Evolutionary conservation across 2,888 invertebrate species (phyloP).

Genomic region (Antitype chi): DNA sequence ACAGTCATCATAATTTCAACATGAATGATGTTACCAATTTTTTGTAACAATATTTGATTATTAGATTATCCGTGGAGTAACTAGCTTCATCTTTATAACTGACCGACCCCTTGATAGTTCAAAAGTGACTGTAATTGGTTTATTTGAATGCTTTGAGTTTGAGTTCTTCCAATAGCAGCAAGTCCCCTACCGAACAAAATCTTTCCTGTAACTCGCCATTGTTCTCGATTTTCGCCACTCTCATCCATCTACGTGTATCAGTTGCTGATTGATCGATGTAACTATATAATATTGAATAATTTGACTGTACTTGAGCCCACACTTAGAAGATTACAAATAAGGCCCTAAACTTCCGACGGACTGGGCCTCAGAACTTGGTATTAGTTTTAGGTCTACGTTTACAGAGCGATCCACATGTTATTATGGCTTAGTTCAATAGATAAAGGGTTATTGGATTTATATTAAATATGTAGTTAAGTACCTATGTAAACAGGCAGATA

Average conservation of each 20-base stretch:
- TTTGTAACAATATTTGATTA: too few species aligned
- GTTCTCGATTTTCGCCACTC: neutral
- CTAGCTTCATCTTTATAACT: too few species aligned
- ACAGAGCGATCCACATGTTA: conserved; percentile 22
- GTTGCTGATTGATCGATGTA: conserved; percentile 17
- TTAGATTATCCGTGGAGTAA: too few species aligned
- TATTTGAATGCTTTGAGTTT: too few species aligned
- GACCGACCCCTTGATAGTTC: too few species aligned
- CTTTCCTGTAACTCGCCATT: neutral
- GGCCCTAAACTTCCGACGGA: conserved; percentile 30
- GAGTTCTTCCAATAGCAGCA: neutral
- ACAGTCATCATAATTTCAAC: too few species aligned
- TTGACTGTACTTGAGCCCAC: conserved; percentile 24
- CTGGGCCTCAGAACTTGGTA: conserved; percentile 41
- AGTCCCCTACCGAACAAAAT: neutral
- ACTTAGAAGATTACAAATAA: conserved; percentile 26
- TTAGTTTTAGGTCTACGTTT: conserved; percentile 45
- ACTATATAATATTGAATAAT: conserved; percentile 25
- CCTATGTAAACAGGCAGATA: neutral
- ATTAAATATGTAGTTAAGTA: conserved; percentile 5
- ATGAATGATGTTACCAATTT: too few species aligned
- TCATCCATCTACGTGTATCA: neutral
- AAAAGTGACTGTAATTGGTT: too few species aligned
- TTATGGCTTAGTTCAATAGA: conserved; percentile 42
- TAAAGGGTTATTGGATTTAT: conserved; percentile 16